Percentiles rank a stretch among this genome's conserved stretches.
phyloP scores from a whole-genome alignment of 2,888 invertebrate genomes.

The Cecidostiba fungosa region DNA sequence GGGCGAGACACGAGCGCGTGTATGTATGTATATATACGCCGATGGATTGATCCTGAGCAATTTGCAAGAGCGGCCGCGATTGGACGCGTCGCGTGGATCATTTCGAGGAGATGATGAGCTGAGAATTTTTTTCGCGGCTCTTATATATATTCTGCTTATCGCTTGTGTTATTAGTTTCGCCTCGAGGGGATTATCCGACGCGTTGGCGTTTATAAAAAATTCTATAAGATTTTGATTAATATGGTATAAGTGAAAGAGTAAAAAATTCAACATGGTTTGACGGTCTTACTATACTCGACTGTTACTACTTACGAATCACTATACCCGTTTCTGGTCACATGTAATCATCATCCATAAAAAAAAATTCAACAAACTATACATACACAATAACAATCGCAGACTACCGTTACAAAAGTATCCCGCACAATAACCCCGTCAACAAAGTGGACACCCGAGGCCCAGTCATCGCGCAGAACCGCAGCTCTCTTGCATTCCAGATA shows the following conservation, averaged over 20 bases:
- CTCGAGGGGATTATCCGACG: too few species aligned
- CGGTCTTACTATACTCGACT: too few species aligned
- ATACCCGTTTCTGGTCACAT: not conserved
- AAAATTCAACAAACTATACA: too few species aligned
- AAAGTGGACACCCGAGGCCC: not conserved
- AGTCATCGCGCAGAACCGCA: conserved; percentile 22
- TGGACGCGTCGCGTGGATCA: not conserved
- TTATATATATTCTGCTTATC: not conserved
- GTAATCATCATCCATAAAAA: too few species aligned
- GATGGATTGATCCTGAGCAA: conserved; percentile 31
- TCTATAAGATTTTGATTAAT: too few species aligned
- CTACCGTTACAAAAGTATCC: not conserved
- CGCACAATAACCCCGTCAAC: not conserved
- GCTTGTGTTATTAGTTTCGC: too few species aligned
- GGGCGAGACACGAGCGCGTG: not conserved
- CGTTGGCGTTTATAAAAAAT: too few species aligned
- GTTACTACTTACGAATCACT: not conserved
- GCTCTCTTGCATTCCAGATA: conserved; percentile 22
- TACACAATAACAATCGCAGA: not conserved
- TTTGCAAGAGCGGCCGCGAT: conserved; percentile 17
- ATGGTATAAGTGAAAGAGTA: too few species aligned
- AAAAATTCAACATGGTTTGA: too few species aligned
- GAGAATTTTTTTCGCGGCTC: not conserved
- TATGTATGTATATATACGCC: not conserved
- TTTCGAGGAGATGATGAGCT: not conserved